A percentile compares a stretch with the other conserved stretches of the same genome.
Evolutionary conservation across 2,113 vertebrate genomes (phyloP).

Genomic region (Peromyscus polionotus): DNA sequence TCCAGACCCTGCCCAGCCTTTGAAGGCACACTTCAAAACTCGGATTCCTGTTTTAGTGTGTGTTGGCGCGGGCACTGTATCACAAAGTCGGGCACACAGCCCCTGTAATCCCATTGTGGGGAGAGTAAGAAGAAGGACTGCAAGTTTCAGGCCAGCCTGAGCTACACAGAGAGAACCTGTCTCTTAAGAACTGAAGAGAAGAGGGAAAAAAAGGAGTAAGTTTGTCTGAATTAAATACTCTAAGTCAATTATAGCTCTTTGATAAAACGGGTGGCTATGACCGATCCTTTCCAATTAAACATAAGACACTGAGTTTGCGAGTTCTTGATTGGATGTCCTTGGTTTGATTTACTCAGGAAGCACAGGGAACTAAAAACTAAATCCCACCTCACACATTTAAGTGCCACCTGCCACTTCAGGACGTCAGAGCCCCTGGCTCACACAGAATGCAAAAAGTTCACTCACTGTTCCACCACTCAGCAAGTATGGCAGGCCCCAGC

Average conservation of each 20-base stretch:
- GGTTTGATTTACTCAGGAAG: background rate
- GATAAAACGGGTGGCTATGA: background rate
- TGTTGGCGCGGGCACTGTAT: background rate
- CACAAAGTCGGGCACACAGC: background rate
- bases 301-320: background rate
- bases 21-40: conserved; percentile 9
- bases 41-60: background rate
- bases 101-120: background rate
- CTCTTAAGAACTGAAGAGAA: background rate
- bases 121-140: background rate
- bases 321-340: background rate
- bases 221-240: background rate
- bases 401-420: background rate
- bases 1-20: background rate
- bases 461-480: background rate
- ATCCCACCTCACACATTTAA: background rate
- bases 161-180: background rate
- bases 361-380: background rate
- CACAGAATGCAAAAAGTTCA: background rate
- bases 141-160: background rate
- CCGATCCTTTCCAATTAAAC: background rate
- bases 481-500: accelerated
- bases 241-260: background rate
- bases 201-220: background rate
- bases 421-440: background rate